Base-by-base conservation (phyloP, 2,888 invertebrate species). In the Exephanes ischioxanthus region DNA sequence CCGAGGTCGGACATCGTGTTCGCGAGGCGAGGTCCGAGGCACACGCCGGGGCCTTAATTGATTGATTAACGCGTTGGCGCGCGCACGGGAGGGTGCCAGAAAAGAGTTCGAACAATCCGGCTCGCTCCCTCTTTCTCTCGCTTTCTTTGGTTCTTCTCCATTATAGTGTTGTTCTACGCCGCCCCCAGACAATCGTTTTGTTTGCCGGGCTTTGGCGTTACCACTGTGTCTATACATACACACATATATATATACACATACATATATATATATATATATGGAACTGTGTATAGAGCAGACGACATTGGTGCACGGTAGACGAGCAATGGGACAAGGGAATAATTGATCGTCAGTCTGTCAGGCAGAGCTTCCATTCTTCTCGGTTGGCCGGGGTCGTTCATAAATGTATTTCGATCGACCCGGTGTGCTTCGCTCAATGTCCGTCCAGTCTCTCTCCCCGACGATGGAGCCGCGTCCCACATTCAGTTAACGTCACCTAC, bases 311-410 rank as follows among this genome's bases (percentile, higher is more conserved):
- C 72, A 58, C 22, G 22, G 53, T 26, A 58, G 37, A 72, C 22
- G 72, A 72, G 19, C 9, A 41, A 41, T 45, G 80, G 80, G 71
- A 76, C 55, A 68, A 63, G 83, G n/a, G 71, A 75, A 84, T 76
- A 84, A 84, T 84, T 80, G 73, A 76, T 84, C 80, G 80, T 80
- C 84, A 71, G 55, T 53, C 76, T 72, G 80, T 84, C 80, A 48
- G 76, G 48, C 73, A 55, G 83, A 68, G 48, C 51, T 67, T 67
- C 22, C 76, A 76, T 63, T 76, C 53, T 63, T 53, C 66, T 37
- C 22, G 22, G 33, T 33, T 19, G 7, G 37, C 48, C 41, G 61
- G 51, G 30, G 30, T 63, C 61, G 55, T 78, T 73, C 78, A 48
- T 53, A 76, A 76, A 80, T 80, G 70, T 48, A 84, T 80, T 71